phyloP scores from a whole-genome alignment of 1,140 invertebrate genomes.

The Kradibia gibbosae region DNA sequence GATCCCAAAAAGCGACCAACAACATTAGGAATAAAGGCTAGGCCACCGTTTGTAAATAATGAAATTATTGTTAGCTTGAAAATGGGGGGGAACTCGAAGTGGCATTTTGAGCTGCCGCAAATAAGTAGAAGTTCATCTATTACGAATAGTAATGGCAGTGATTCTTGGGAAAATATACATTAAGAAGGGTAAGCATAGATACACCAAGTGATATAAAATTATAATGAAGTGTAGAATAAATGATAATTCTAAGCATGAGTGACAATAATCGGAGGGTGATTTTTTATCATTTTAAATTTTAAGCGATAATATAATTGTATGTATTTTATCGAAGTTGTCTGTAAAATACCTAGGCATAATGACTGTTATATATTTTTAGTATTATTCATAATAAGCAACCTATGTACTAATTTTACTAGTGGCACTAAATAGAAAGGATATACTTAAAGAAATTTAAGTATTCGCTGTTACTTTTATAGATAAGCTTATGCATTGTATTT shows the following conservation, averaged over 20 bases:
- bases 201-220: constrained; percentile 42
- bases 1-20: constrained; percentile 83
- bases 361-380: constrained; percentile 2
- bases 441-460: neutral
- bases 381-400: constrained; percentile 1
- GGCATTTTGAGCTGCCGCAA: constrained; percentile 72
- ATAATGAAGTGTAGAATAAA: constrained; percentile 11
- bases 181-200: constrained; percentile 1
- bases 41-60: constrained; percentile 68
- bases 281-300: constrained; percentile 39
- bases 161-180: constrained; percentile 55
- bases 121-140: constrained; percentile 64
- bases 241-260: constrained; percentile 3
- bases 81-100: constrained; percentile 56
- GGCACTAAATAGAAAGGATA: neutral
- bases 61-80: constrained; percentile 52
- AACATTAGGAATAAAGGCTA: constrained; percentile 79
- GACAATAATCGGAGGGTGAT: constrained; percentile 14
- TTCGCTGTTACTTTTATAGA: constrained; percentile 29
- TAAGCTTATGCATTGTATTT: constrained; percentile 8
- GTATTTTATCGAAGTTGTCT: constrained; percentile 20
- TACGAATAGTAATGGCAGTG: constrained; percentile 58
- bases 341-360: neutral
- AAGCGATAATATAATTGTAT: constrained; percentile 22
- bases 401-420: constrained; percentile 13